Base-by-base conservation (phyloP, 1,140 invertebrate genomes). In the Drosophila sucinea region DNA sequence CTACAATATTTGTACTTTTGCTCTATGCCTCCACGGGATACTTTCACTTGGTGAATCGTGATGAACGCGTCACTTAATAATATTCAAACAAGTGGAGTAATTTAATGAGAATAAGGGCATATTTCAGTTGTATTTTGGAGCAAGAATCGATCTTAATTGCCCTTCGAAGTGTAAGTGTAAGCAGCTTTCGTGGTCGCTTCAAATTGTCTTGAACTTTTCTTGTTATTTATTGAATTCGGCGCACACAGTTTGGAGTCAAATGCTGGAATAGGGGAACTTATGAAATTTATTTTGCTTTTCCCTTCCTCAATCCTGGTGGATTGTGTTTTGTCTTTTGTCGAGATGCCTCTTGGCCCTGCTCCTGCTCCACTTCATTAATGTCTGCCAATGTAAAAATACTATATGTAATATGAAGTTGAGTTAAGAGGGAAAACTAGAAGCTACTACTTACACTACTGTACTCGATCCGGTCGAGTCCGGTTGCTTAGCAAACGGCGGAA, bases 141-240 rank as follows among this genome's bases (percentile, higher is more conserved):
- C 17, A 17, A 17, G 17, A 17, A 17, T 17, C 17, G 17, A 17
- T 17, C 17, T 17, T 17, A 17, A 17, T 17, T 17, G 17, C 2
- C 7, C 44, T 3, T 51, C 27, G 23, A 51, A 25, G 25, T 27
- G 25, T 27, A 4, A 51, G 44, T 51, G 44, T 51, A 51, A 51
- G 6, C 44, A 51, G 23, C 23, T 51, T 27, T 51, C 44, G 44
- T 25, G 44, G 7, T 51, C 25, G 7, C 44, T 2, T 51, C 25
- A 25, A 51, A 51, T 47, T 27, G 23, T 27, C 23, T 27, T 7
- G 3, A 11, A 17, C 57, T 58, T 54, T 41, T 51, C 54, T 51
- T 60, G 57, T 77, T 77, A 77, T 77, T 77, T 77, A 77, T 77
- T 66, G 68, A 77, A 77, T 77, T 77, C 66, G 60, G 68, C 47